Evolutionary conservation across 2,888 invertebrate species (phyloP).

Genomic region (Neoaliturus tenellus): DNA sequence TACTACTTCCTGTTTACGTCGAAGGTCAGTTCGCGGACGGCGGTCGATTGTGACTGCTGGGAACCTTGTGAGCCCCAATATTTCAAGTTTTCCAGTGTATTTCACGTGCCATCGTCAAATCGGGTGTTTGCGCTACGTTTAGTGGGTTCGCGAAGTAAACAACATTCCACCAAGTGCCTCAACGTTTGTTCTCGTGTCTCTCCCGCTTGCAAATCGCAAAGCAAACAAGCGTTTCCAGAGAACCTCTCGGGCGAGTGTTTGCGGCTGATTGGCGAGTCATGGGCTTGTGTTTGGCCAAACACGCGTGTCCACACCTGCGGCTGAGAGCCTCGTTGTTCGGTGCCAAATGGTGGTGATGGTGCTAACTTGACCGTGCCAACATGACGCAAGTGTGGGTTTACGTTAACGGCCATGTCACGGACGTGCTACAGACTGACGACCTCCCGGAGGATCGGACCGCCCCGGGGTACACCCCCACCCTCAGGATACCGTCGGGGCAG

Average conservation of each 20-base stretch:
- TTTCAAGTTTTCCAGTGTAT: no score
- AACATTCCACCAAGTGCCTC: no score
- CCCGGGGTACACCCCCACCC: neutral
- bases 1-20: neutral
- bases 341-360: slow-evolving; percentile 25
- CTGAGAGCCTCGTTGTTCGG: slow-evolving; percentile 11
- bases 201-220: no score
- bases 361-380: neutral
- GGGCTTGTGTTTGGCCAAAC: slow-evolving; percentile 22
- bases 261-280: neutral
- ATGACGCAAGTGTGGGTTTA: slow-evolving; percentile 61
- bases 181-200: no score
- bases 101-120: no score
- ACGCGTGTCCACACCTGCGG: neutral
- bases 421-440: slow-evolving; percentile 49
- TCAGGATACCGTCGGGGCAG: slow-evolving; percentile 36
- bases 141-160: no score
- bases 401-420: slow-evolving; percentile 63
- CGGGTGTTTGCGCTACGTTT: no score
- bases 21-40: neutral
- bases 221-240: neutral
- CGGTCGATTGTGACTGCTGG: neutral
- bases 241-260: neutral
- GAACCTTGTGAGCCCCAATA: no score
- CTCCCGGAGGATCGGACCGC: neutral